Evolutionary conservation across 2,113 vertebrate species (phyloP).

Genomic region (Plecotus auritus): DNA sequence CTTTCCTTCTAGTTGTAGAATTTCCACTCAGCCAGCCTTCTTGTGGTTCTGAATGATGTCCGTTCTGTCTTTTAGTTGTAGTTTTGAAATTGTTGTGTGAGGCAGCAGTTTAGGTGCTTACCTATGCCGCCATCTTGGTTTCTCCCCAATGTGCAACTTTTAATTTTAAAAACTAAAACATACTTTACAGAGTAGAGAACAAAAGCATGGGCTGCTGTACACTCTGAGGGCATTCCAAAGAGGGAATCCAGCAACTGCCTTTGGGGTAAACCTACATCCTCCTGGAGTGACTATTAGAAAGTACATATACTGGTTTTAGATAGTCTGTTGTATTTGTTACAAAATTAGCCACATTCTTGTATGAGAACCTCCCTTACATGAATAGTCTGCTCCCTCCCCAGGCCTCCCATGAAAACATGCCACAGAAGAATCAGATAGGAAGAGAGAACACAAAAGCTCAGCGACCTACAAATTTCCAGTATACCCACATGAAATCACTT

Average conservation of each 20-base stretch:
- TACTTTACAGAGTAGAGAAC: not conserved
- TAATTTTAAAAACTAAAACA: not conserved
- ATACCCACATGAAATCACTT: conserved; percentile 21
- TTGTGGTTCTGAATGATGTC: too few species aligned
- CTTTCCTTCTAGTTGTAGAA: too few species aligned
- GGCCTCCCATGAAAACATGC: conserved; percentile 20
- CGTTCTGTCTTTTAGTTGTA: too few species aligned
- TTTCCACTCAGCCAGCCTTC: too few species aligned
- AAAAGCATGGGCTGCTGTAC: not conserved
- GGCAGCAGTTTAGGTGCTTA: too few species aligned
- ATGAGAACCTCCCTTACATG: not conserved
- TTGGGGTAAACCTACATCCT: not conserved
- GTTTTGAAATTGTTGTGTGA: too few species aligned
- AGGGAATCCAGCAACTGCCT: not conserved
- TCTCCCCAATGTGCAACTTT: too few species aligned
- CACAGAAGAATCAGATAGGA: conserved; percentile 22
- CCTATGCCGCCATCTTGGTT: too few species aligned
- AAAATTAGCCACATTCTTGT: not conserved
- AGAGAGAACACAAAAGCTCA: conserved; percentile 15
- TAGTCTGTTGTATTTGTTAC: not conserved
- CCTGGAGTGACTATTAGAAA: not conserved
- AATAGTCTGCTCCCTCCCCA: conserved; percentile 25
- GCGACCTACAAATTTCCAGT: not conserved
- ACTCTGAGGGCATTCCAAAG: not conserved
- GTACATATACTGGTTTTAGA: not conserved